phyloP scores from a whole-genome alignment of 2,113 vertebrate genomes.

The Charina bottae region DNA sequence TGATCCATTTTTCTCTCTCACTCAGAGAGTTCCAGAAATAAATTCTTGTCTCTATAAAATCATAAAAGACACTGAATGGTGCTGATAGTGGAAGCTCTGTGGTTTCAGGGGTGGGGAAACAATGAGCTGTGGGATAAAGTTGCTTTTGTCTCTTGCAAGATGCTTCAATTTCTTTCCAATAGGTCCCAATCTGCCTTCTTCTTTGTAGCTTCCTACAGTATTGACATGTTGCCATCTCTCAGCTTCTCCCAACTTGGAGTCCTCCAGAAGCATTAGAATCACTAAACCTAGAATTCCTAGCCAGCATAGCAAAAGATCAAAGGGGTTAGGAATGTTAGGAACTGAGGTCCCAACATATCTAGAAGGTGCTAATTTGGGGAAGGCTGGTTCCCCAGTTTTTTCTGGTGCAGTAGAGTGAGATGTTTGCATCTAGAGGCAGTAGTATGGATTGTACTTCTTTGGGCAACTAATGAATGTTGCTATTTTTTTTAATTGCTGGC shows the following conservation, averaged over 20 bases:
- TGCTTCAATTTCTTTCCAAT: background rate
- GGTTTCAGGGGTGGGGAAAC: background rate
- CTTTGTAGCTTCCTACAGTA: background rate
- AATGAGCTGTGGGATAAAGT: background rate
- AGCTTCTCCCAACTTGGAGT: background rate
- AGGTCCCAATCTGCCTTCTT: background rate
- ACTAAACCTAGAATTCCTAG: background rate
- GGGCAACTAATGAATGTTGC: background rate
- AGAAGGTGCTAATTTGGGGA: background rate
- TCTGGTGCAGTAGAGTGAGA: too few species aligned
- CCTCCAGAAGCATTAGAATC: background rate
- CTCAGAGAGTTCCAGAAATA: conserved; percentile 14
- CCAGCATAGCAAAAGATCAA: background rate
- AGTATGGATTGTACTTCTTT: background rate
- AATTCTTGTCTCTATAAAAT: conserved; percentile 8
- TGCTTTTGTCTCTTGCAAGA: background rate
- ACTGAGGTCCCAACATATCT: background rate
- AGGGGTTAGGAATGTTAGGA: background rate
- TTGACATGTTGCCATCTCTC: background rate
- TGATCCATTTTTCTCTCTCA: background rate
- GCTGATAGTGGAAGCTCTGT: background rate
- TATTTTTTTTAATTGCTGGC: background rate
- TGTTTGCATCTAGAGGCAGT: background rate
- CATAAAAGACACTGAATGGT: background rate
- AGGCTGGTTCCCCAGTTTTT: background rate